Percentiles rank a stretch among this genome's conserved stretches.
Conservation (phyloP, 2,113 vertebrate species). For the Anhinga anhinga region DNA sequence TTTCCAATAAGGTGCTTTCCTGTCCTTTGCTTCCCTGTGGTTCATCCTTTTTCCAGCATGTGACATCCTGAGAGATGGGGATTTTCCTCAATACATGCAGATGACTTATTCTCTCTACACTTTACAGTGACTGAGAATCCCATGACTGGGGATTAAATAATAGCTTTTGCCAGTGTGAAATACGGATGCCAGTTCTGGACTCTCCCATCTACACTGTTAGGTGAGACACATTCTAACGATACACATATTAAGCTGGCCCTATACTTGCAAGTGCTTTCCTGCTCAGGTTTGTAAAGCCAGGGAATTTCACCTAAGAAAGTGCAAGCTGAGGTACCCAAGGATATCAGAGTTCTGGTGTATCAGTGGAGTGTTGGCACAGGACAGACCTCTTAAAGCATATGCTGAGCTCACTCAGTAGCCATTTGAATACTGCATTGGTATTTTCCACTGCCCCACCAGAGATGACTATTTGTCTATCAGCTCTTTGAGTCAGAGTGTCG, state of each 20-base stretch:
- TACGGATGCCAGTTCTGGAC: neutral
- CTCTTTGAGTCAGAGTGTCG: neutral
- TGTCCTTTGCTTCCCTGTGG: neutral
- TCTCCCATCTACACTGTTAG: neutral
- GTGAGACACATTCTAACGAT: neutral
- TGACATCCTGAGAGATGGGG: neutral
- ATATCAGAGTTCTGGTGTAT: neutral
- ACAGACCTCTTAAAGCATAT: neutral
- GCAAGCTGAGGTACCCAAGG: too few species aligned
- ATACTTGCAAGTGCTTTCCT: neutral
- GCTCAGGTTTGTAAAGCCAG: too few species aligned
- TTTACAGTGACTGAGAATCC: neutral
- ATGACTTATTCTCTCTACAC: neutral
- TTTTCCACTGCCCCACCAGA: too few species aligned
- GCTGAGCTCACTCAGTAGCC: neutral
- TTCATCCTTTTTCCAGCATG: neutral
- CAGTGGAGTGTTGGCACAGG: neutral
- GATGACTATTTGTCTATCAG: neutral
- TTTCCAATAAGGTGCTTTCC: neutral
- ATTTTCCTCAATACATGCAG: neutral
- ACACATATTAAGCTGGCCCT: neutral
- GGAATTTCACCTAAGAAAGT: too few species aligned
- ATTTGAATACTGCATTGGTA: fast-evolving
- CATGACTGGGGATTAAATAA: neutral
- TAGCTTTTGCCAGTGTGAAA: neutral